These are phyloP conservation scores for Ianthella basta DNA, from an alignment of 37 sponge, comb jelly and placozoan species.

Conservation along the genomic window DNA sequence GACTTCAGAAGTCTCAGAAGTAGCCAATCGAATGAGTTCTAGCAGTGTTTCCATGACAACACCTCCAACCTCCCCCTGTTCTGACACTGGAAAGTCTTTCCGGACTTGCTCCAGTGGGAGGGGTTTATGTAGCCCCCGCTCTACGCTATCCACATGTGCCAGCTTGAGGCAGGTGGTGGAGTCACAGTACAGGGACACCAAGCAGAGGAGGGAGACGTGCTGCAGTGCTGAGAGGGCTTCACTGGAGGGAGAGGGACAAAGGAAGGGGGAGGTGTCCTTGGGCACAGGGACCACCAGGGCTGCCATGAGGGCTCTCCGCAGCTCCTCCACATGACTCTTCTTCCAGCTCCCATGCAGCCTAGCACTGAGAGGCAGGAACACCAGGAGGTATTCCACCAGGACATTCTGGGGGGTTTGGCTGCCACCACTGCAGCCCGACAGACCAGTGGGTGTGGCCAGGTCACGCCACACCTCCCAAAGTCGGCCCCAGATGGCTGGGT, in stretches of 20 bases:
- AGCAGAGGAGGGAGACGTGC: constrained; percentile 35
- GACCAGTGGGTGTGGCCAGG: not conserved
- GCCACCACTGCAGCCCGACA: not conserved
- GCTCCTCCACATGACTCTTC: not conserved
- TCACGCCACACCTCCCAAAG: constrained; percentile 27
- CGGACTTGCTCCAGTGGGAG: not conserved
- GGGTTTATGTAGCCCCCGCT: not conserved
- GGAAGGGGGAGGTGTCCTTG: constrained; percentile 82
- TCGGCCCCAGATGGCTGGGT: not conserved
- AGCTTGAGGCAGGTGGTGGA: not conserved
- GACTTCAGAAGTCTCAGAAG: not conserved
- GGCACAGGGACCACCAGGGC: constrained; percentile 56
- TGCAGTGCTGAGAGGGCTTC: constrained; percentile 63
- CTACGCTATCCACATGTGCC: not conserved
- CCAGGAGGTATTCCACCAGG: constrained; percentile 23
- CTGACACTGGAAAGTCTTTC: not conserved
- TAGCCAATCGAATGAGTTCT: not conserved
- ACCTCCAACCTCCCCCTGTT: not conserved
- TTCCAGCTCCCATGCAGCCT: not conserved
- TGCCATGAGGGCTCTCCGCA: not conserved
- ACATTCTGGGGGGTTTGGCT: constrained; percentile 16
- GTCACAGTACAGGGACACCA: constrained; percentile 39
- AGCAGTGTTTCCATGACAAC: constrained; percentile 30
- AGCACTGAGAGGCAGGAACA: not conserved
- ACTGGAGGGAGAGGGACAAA: constrained; percentile 63